Evolutionary conservation across 2,888 invertebrate genomes (phyloP).

Genomic region (Hymenopus coronatus): DNA sequence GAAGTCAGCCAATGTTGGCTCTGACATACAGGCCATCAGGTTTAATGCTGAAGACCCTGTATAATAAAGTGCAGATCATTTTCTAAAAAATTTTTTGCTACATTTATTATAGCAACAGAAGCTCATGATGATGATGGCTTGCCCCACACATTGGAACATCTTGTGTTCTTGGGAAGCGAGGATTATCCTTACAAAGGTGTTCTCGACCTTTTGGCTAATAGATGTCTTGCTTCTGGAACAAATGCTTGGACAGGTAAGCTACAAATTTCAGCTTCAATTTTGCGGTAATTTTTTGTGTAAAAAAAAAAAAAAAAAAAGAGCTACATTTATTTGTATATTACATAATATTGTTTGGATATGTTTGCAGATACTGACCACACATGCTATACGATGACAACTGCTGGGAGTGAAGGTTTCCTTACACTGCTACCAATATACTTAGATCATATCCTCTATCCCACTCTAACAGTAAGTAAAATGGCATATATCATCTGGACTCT

Average conservation of each 20-base stretch:
- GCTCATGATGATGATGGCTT: slow-evolving; percentile 89
- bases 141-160: slow-evolving; percentile 89
- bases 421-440: slow-evolving; percentile 86
- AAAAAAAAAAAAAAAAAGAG: neutral
- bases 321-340: neutral
- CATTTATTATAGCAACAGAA: slow-evolving; percentile 70
- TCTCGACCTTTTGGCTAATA: slow-evolving; percentile 82
- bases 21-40: too few relatives aligned
- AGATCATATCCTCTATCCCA: slow-evolving; percentile 85
- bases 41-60: too few relatives aligned
- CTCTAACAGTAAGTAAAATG: slow-evolving; percentile 65
- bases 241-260: slow-evolving; percentile 79
- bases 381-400: slow-evolving; percentile 85
- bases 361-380: slow-evolving; percentile 72
- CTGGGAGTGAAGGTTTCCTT: slow-evolving; percentile 82
- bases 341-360: too few relatives aligned
- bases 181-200: slow-evolving; percentile 88
- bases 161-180: slow-evolving; percentile 87
- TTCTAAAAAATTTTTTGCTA: slow-evolving; percentile 28
- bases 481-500: too few relatives aligned
- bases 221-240: slow-evolving; percentile 86
- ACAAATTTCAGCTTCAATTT: neutral
- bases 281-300: too few relatives aligned
- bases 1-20: too few relatives aligned
- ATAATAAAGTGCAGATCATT: neutral